Base-by-base conservation (phyloP, 2,113 vertebrate species). In the Phalacrocorax brasilianus region DNA sequence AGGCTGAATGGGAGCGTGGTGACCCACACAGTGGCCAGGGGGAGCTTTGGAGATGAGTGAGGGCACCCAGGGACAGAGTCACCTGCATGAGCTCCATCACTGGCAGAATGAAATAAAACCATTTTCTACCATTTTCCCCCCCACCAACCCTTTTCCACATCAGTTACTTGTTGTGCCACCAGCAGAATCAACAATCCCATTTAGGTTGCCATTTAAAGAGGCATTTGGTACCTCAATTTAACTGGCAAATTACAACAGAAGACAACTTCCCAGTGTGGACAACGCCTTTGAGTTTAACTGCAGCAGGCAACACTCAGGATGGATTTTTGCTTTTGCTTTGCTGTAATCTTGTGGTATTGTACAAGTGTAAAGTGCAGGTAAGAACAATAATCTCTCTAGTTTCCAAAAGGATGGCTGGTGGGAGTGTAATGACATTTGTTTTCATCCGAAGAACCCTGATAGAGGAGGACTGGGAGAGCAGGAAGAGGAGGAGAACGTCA, bases 1-100 rank as follows among this genome's bases (percentile, higher is more conserved):
- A 42, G 49, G 71, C 38, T 26, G 32, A 49, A 50, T 12, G 0
- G 0, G 72, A 62, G 19, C 0, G 0, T 72, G 58, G 32, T 67
- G 56, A 85, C 28, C 27, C 67, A 62, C 18, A 11, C 5, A 2
- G 45, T 85, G 90, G 32, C 38, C 40, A 50, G 38, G 66, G 65
- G 55, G 45, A 88, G 45, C 45, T 70, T 74, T 0, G 0, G 42
- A 35, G 44, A 35, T 33, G 66, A 67, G n/a, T 11, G 44, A 87
- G 61, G 62, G 24, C 27, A 44, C 24, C 9, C 42, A 67, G 28
- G 42, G 58, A 53, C 71, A 52, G 81, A 80, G 40, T 42, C 62
- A 86, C 9, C 62, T 59, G 17, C 56, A 59, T 2, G 3, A 28
- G 35, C 32, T 81, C 45, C 30, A 44, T 47, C 24, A 32, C 33